A percentile compares a stretch with the other conserved stretches of the same genome.
Conservation (phyloP, 1,140 invertebrate genomes). For the Dufourea novaeangliae region DNA sequence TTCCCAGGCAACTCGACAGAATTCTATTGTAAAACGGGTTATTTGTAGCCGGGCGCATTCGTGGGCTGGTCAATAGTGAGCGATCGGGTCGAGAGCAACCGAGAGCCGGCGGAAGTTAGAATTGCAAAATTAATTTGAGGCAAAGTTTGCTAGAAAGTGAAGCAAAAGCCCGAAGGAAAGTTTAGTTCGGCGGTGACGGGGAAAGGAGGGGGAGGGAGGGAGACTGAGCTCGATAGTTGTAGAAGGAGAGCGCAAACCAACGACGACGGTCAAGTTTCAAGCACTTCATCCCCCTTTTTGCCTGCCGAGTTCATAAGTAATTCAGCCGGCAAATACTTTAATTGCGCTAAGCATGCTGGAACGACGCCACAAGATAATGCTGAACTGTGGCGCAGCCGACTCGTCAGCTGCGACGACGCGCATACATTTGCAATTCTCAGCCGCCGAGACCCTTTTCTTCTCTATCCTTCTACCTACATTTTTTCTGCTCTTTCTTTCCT, state of each 20-base stretch:
- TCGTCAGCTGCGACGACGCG: conserved; percentile 18
- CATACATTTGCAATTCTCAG: conserved; percentile 16
- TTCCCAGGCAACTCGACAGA: too few relatives aligned
- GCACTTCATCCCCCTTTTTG: conserved; percentile 10
- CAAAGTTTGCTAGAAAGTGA: conserved; percentile 56
- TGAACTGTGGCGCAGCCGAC: conserved; percentile 47
- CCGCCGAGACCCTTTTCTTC: not conserved
- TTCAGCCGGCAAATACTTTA: conserved; percentile 64
- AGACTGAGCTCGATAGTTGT: conserved; percentile 6
- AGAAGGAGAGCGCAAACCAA: conserved; percentile 16
- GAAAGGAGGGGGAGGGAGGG: not conserved
- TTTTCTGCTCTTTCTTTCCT: too few relatives aligned
- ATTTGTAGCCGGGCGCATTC: not conserved
- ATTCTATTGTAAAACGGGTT: too few relatives aligned
- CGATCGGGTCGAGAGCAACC: conserved; percentile 7
- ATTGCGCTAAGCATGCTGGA: conserved; percentile 42
- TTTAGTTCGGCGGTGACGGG: not conserved
- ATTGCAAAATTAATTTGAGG: conserved; percentile 71
- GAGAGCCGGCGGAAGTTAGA: conserved; percentile 56
- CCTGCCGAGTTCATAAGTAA: conserved; percentile 55
- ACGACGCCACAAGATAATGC: conserved; percentile 40
- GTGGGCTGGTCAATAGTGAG: not conserved
- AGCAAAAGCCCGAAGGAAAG: conserved; percentile 31
- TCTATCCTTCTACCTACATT: too few relatives aligned
- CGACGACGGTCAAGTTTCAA: conserved; percentile 47